Conservation (phyloP, 2,113 vertebrate species). For the Amphilophus citrinellus region DNA sequence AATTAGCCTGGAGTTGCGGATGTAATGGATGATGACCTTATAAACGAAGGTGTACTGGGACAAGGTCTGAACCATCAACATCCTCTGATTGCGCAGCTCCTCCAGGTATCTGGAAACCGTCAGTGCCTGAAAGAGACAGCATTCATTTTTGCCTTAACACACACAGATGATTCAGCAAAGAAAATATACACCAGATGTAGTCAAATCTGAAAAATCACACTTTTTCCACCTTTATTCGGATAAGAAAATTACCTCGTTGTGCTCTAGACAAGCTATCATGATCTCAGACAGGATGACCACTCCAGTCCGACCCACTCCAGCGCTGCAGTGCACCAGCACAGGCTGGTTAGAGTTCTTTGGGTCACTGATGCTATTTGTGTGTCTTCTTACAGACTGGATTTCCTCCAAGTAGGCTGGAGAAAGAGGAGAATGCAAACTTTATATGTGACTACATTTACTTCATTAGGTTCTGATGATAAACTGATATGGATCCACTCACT, state of each 20-base stretch:
- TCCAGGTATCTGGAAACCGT: slow-evolving; percentile 89
- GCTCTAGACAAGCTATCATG: slow-evolving; percentile 96
- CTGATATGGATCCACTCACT: slow-evolving; percentile 81
- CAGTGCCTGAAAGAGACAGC: slow-evolving; percentile 82
- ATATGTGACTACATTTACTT: background rate
- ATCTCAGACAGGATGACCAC: slow-evolving; percentile 95
- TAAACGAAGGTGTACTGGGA: slow-evolving; percentile 96
- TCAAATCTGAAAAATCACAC: background rate
- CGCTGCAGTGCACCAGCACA: slow-evolving; percentile 95
- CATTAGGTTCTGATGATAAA: background rate
- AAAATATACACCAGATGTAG: background rate
- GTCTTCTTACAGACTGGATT: slow-evolving; percentile 96
- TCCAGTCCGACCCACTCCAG: slow-evolving; percentile 92
- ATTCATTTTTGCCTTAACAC: background rate
- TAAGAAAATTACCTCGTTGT: slow-evolving; percentile 89
- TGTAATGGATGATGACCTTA: slow-evolving; percentile 94
- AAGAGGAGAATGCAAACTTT: background rate
- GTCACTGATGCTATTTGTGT: slow-evolving; percentile 93
- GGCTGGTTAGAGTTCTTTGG: slow-evolving; percentile 86
- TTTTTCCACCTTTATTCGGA: background rate
- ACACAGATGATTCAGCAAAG: background rate
- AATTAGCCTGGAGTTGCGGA: slow-evolving; percentile 95
- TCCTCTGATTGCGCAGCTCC: slow-evolving; percentile 90
- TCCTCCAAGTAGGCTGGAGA: slow-evolving; percentile 93
- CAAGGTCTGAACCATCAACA: slow-evolving; percentile 98